Conservation (phyloP, 2,113 vertebrate species). For the Plecotus auritus region DNA sequence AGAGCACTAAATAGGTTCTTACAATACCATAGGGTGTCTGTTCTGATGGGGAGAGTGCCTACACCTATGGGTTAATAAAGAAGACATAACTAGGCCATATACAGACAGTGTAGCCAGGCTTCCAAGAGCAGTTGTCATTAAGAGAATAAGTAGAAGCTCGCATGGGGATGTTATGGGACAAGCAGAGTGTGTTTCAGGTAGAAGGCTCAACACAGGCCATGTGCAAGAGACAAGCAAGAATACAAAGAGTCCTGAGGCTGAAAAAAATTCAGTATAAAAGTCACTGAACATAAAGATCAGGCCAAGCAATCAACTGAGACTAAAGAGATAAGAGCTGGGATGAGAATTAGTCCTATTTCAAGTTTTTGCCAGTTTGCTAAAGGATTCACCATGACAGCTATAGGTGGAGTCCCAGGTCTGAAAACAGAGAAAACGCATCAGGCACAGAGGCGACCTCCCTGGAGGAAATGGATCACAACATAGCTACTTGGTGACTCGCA, state of each 20-base stretch:
- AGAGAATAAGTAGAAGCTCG: neutral
- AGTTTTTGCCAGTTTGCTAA: neutral
- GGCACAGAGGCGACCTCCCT: neutral
- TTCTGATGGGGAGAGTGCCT: neutral
- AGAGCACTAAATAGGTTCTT: neutral
- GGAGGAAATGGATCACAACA: neutral
- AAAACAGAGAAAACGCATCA: neutral
- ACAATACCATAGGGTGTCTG: neutral
- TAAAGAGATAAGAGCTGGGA: neutral
- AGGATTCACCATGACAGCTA: neutral
- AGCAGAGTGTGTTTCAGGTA: neutral
- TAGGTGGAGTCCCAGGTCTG: slow-evolving; percentile 33
- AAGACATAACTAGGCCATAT: neutral
- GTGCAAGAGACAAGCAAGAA: neutral
- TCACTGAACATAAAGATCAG: neutral
- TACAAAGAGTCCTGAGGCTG: neutral
- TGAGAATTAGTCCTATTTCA: neutral
- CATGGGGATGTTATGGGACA: neutral
- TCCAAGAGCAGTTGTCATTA: neutral
- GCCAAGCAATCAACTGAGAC: neutral
- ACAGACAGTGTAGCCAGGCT: neutral
- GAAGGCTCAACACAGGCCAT: neutral
- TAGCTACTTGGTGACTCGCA: slow-evolving; percentile 11
- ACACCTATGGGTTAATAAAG: neutral
- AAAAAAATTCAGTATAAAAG: neutral